Base-by-base conservation (phyloP, 2,888 invertebrate genomes). In the Eilema griseolum region DNA sequence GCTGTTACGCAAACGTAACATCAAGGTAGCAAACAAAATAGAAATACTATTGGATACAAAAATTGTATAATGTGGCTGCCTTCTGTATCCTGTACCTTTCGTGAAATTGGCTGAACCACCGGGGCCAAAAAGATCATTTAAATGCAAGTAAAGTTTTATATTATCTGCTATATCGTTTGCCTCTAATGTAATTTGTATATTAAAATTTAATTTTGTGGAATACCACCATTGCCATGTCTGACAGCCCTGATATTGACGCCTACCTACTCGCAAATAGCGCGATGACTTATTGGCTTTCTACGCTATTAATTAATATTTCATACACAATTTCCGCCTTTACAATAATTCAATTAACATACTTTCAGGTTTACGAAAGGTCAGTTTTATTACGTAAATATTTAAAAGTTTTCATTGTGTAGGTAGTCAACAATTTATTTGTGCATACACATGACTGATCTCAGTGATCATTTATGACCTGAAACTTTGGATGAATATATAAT, bases 271-370 rank as follows among this genome's bases (percentile, higher is more conserved):
- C 75, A 81, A 84, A 83, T 81, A 83, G 69, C 79, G 73, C 74
- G 73, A 79, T 77, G 76, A 79, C 77, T 80, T 80, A 80, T 84
- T 79, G 70, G 72, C 76, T 82, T 83, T 72, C 77, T 79, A 74
- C 69, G 72, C 67, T 72, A 73, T 79, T 83, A 83, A 85, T 87
- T 83, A 87, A 87, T 87, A 86, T 84, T 84, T 81, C 83, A 85
- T 83, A 79, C 78, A 73, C 80, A 73, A 82, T 85, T 87, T 87
- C 84, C 82, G 76, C 73, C 74, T 74, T 61, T 75, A 52, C 10
- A 16, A n/a, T 52, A n/a, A n/a, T 80, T 81, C 69, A 74, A 78
- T 80, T 68, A 70, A 73, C 31, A 67, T 68, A 72, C 74, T 72
- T 75, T 74, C 37, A 74, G 63, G 59, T 72, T 59, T 64, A 64